Conservation (phyloP, 2,888 invertebrate species). For the Vanessa cardui region DNA sequence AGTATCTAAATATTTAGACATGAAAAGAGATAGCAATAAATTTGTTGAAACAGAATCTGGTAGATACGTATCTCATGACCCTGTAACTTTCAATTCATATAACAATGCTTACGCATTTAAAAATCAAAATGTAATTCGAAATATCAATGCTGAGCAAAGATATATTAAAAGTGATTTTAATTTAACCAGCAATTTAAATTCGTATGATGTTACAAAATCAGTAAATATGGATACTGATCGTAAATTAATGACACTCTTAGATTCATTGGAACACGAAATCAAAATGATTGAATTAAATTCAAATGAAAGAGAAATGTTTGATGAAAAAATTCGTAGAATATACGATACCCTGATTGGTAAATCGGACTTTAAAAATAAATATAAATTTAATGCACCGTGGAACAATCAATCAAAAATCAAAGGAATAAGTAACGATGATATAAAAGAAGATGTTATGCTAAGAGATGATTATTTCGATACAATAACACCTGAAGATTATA, state of each 20-base stretch:
- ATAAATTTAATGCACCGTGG: not conserved
- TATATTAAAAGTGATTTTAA: conserved; percentile 12
- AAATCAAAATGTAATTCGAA: not conserved
- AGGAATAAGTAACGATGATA: conserved; percentile 1
- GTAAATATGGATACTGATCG: conserved; percentile 48
- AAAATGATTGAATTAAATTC: conserved; percentile 58
- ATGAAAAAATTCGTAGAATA: conserved; percentile 66
- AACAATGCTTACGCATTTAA: not conserved
- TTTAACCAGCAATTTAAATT: conserved; percentile 14
- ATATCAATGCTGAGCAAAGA: not conserved
- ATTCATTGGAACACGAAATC: conserved; percentile 64
- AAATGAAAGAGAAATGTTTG: conserved; percentile 59
- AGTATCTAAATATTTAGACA: conserved; percentile 52
- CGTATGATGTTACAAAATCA: not conserved
- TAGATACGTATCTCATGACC: not conserved
- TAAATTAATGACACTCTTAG: conserved; percentile 57
- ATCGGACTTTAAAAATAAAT: conserved; percentile 13
- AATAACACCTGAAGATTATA: conserved; percentile 3
- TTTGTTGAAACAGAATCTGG: conserved; percentile 6
- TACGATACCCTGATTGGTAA: conserved; percentile 45
- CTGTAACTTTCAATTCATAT: not conserved
- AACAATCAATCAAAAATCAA: conserved; percentile 8
- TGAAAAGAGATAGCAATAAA: conserved; percentile 37
- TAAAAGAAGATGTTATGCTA: not conserved
- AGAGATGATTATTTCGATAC: conserved; percentile 1